Conservation (phyloP, 2,113 vertebrate genomes). For the Gasterosteus nipponicus region DNA sequence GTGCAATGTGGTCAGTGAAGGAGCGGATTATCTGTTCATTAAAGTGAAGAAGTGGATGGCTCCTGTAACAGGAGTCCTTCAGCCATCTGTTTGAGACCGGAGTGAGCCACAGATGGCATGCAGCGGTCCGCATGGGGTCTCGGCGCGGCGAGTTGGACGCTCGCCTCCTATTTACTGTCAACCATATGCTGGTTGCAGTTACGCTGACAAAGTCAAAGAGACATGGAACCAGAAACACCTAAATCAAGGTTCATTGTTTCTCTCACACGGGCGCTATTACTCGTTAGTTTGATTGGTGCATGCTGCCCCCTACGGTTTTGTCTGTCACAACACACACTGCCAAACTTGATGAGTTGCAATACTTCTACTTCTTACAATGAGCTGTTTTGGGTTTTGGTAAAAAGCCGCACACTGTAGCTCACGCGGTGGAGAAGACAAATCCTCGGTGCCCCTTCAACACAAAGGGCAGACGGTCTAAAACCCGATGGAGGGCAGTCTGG, state of each 20-base stretch:
- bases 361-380: not conserved
- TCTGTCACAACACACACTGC: conserved; percentile 35
- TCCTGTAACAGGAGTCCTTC: conserved; percentile 67
- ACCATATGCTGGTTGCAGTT: conserved; percentile 46
- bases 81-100: conserved; percentile 69
- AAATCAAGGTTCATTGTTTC: conserved; percentile 14
- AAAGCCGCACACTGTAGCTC: conserved; percentile 12
- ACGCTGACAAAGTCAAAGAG: conserved; percentile 23
- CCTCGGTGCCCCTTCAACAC: conserved; percentile 57
- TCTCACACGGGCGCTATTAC: not conserved
- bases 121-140: conserved; percentile 64
- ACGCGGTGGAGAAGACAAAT: conserved; percentile 54
- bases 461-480: conserved; percentile 73
- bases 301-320: conserved; percentile 64
- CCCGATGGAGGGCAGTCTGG: conserved; percentile 52
- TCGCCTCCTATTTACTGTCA: conserved; percentile 54
- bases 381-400: conserved; percentile 7
- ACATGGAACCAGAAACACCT: not conserved
- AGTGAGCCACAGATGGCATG: conserved; percentile 68
- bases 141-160: conserved; percentile 47
- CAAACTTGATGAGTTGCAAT: conserved; percentile 35
- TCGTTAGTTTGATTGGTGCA: conserved; percentile 43
- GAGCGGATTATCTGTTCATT: conserved; percentile 50
- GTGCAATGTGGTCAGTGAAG: not conserved
- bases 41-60: conserved; percentile 52